Evolutionary conservation across 2,888 invertebrate species (phyloP), one percentile per base, ranked within the genome.

Genomic region (Diachrysia chrysitis): DNA sequence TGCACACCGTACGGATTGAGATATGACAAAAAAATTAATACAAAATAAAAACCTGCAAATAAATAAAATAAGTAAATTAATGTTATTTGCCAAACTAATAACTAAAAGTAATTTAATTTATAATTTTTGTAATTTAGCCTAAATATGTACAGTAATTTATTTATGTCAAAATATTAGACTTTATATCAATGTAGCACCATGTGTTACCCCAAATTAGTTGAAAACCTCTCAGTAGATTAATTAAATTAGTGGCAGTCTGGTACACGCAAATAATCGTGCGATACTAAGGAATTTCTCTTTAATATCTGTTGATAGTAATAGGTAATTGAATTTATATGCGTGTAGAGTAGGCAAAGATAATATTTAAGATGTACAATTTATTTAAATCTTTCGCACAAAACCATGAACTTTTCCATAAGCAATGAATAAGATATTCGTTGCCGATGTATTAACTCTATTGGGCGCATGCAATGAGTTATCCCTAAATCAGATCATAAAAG

Each of bases 251-350:
- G 19, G 35, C 35, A 46, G 35, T 21, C 51, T 73, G 57, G 21
- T 48, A 21, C 37, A 48, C 55, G 37, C 55, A 56, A 78, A 73
- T 58, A 78, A 35, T 19, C 48, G 73, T 55, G 58, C 35, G 42
- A 48, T 48, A 57, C 61, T 54, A 63, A 73, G 60, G 42, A 78
- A 73, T 63, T 68, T 74, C 48, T 73, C 65, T 67, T 63, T 57
- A 62, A n/a, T 59, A 59, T 53, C 42, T 48, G 29, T 62, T 37
- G 58, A 72, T 75, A 51, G 29, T 21, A 25, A 19, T 66, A 21
- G 25, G 54, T 55, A 57, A 75, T 63, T 57, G 25, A 48, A 25
- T 64, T 60, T 25, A 12, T 32, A 53, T 16, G 51, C 42, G 19
- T 63, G 23, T 32, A 14, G 17, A 14, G n/a, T n/a, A 23, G 51